Evolutionary conservation across 2,797 vertebrate species (phyloP), one percentile per base, ranked within the genome.

Genomic region (Discoglossus pictus): DNA sequence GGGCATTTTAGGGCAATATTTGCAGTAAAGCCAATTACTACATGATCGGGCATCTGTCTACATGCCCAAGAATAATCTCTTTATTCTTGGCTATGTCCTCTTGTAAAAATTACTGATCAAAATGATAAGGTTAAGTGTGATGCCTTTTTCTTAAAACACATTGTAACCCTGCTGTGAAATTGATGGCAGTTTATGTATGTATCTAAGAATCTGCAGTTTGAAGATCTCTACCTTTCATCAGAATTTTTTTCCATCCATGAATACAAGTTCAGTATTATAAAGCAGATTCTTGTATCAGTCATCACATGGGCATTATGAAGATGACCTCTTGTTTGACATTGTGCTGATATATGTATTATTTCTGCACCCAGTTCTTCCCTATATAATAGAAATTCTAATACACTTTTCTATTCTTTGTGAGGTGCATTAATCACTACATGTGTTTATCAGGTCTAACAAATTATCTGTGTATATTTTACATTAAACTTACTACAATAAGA

Each of bases 61-160:
- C n/a, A n/a, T n/a, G n/a, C n/a, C n/a, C n/a, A n/a, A n/a, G n/a
- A n/a, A n/a, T n/a, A n/a, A n/a, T n/a, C n/a, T n/a, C n/a, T n/a
- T n/a, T n/a, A n/a, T n/a, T n/a, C n/a, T n/a, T n/a, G n/a, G n/a
- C n/a, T n/a, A n/a, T n/a, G n/a, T n/a, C n/a, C n/a, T 31, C 4
- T 31, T 31, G 27, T 15, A 50, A 62, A 18, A 54, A 44, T 44
- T 9, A 5, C 27, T 25, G 50, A 42, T 48, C 31, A 36, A 40
- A 71, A 25, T 4, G 8, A 3, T 42, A 44, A 38, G 3, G 40
- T 40, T 27, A 59, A 73, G 21, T 1, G 1, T 0, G 47, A 20
- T 4, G 8, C 8, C 4, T 8, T 31, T 8, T 8, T 31, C 8
- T 4, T 31, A 4, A 4, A 8, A 31, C 8, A 4, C 27, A 31